Evolutionary conservation across 2,888 invertebrate genomes (phyloP).

Genomic region (Pycnomerus fuliginosus): DNA sequence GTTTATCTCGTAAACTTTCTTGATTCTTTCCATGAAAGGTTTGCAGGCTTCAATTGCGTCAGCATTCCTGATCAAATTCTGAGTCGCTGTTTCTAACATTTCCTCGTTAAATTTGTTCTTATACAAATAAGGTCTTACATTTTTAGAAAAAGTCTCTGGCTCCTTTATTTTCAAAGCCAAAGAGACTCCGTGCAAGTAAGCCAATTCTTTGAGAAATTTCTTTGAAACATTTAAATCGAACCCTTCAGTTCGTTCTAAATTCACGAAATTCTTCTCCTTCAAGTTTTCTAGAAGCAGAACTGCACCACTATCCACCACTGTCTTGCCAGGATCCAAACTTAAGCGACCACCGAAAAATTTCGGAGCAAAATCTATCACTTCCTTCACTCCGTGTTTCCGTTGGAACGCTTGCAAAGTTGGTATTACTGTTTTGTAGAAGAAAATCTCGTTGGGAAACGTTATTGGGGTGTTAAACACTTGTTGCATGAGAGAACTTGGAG

Average conservation of each 20-base stretch:
- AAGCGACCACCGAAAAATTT: constrained; percentile 34
- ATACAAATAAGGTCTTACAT: constrained; percentile 31
- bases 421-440: constrained; percentile 54
- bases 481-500: constrained; percentile 31
- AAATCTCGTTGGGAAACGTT: constrained; percentile 56
- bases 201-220: constrained; percentile 51
- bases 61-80: too few relatives aligned
- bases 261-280: constrained; percentile 50
- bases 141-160: constrained; percentile 44
- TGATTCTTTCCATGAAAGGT: too few relatives aligned
- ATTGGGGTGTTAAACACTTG: constrained; percentile 54
- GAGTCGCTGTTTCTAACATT: too few relatives aligned
- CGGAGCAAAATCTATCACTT: constrained; percentile 48
- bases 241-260: constrained; percentile 50
- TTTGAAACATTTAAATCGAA: constrained; percentile 53
- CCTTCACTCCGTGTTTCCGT: constrained; percentile 47
- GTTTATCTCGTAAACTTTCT: too few relatives aligned
- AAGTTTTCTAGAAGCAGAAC: constrained; percentile 58
- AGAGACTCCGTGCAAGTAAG: constrained; percentile 57
- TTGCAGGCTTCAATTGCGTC: too few relatives aligned
- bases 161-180: constrained; percentile 53
- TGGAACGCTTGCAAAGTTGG: constrained; percentile 53
- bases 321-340: constrained; percentile 27
- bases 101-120: too few relatives aligned
- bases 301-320: constrained; percentile 57